Base-by-base conservation (phyloP, 2,113 vertebrate genomes). In the Vimba vimba region DNA sequence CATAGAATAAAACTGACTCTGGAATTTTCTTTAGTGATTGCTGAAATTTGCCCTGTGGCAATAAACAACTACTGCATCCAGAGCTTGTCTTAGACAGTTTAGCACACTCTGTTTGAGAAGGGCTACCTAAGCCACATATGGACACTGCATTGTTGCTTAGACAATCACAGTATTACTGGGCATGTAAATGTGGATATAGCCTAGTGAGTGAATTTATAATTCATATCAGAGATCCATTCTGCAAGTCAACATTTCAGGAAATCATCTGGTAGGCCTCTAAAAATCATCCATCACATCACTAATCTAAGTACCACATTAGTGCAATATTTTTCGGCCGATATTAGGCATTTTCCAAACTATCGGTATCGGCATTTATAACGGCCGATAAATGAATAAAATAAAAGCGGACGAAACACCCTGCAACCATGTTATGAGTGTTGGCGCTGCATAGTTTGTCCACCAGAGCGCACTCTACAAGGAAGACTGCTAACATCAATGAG, bases 21-120 rank as follows among this genome's bases (percentile, higher is more conserved):
- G 4, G 76, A 85, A 82, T 80, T 75, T 84, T 86, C 62, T 83
- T 64, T 71, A 86, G 85, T 76, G 64, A 86, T 50, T 17, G 85
- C 82, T 85, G 36, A 83, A 88, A 87, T 74, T 25, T 77, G 82
- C 79, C 83, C 62, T 52, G 25, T 82, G 64, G 64, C 80, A 64
- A 39, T 30, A 33, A 71, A 71, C 45, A 84, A 59, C 73, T 84
- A 71, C 75, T 68, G 86, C 52, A 69, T 71, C 55, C 73, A 75
- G 60, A 75, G 66, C 36, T 73, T 79, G 77, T 82, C 82, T 39
- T 39, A 33, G 4, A 71, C 25, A 79, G 81, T 86, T 88, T 82
- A 73, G 47, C 57, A 71, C 64, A 59, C 45, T 81, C 36, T 79
- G 47, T 69, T 45, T 66, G 71, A 47, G 50, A 66, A 69, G 4